Evolutionary conservation across 1,140 invertebrate species (phyloP).

Genomic region (Sogatella furcifera): DNA sequence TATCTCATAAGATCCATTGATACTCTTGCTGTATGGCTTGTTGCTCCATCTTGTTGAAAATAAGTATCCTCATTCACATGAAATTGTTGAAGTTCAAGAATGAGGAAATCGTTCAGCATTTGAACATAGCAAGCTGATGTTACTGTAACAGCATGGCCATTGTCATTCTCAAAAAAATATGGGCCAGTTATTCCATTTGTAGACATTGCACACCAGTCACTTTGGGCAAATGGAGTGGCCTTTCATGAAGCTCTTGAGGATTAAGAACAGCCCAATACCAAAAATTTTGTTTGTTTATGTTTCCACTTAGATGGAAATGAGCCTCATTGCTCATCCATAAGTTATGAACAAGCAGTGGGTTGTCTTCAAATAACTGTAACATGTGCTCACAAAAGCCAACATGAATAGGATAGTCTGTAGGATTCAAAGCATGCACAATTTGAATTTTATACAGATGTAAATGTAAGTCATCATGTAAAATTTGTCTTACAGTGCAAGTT

Average conservation of each 20-base stretch:
- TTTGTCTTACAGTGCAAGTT: not conserved
- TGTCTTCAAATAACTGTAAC: not conserved
- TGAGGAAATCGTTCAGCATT: not conserved
- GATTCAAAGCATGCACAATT: not conserved
- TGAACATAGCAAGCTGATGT: not conserved
- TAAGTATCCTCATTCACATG: too few relatives aligned
- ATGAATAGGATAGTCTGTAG: not conserved
- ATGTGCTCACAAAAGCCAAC: not conserved
- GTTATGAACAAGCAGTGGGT: not conserved
- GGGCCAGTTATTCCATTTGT: too few relatives aligned
- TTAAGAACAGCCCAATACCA: not conserved
- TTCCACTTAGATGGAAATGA: not conserved
- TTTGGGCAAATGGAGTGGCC: not conserved
- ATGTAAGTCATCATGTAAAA: not conserved
- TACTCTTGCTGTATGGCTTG: not conserved
- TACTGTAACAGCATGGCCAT: too few relatives aligned
- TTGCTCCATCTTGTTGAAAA: not conserved
- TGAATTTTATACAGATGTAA: not conserved
- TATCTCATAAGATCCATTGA: not conserved
- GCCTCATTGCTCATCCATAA: slow-evolving; percentile 1
- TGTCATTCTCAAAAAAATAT: too few relatives aligned
- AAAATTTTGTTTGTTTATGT: not conserved
- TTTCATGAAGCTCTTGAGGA: not conserved
- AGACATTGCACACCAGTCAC: too few relatives aligned
- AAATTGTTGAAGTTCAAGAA: not conserved